Conservation (phyloP, 2,888 invertebrate species). For the Zygothrica quintamaculata region DNA sequence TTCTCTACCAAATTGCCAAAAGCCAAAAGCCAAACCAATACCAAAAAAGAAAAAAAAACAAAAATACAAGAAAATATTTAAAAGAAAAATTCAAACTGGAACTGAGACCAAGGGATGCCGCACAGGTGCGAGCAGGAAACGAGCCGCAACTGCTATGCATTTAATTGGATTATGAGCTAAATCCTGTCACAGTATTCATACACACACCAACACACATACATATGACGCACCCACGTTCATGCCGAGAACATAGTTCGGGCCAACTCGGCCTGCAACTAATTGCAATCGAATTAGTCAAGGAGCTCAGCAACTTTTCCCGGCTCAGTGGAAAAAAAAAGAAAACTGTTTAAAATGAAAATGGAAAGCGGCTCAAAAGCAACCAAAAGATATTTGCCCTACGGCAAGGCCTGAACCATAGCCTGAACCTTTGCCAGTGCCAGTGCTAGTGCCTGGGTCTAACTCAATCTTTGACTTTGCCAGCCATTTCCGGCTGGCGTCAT, state of each 20-base stretch:
- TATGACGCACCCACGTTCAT: slow-evolving; percentile 22
- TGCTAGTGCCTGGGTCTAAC: slow-evolving; percentile 1
- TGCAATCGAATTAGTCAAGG: slow-evolving; percentile 79
- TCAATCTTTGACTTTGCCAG: slow-evolving; percentile 20
- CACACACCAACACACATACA: slow-evolving; percentile 26
- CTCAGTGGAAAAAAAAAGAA: slow-evolving; percentile 32
- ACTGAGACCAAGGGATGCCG: slow-evolving; percentile 48
- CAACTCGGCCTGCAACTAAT: slow-evolving; percentile 66
- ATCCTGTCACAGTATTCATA: slow-evolving; percentile 68
- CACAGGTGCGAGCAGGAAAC: slow-evolving; percentile 76
- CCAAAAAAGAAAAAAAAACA: slow-evolving; percentile 5
- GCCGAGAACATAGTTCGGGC: slow-evolving; percentile 10
- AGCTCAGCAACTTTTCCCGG: slow-evolving; percentile 71
- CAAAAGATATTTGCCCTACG: no score
- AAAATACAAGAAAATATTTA: no score
- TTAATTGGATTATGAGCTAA: slow-evolving; percentile 77
- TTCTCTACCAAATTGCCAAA: slow-evolving; percentile 2
- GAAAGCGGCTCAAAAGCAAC: slow-evolving; percentile 34
- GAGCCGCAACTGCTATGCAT: slow-evolving; percentile 60
- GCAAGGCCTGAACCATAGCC: not conserved
- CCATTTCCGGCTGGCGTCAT: slow-evolving; percentile 81
- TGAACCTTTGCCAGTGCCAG: not conserved
- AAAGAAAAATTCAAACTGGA: slow-evolving; percentile 3
- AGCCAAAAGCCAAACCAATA: slow-evolving; percentile 15
- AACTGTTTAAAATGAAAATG: slow-evolving; percentile 13